A percentile compares a stretch with the other conserved stretches of the same genome.
These are phyloP conservation scores for Perca flavescens DNA, from an alignment of 2,113 vertebrate species.

Conservation along the genomic window DNA sequence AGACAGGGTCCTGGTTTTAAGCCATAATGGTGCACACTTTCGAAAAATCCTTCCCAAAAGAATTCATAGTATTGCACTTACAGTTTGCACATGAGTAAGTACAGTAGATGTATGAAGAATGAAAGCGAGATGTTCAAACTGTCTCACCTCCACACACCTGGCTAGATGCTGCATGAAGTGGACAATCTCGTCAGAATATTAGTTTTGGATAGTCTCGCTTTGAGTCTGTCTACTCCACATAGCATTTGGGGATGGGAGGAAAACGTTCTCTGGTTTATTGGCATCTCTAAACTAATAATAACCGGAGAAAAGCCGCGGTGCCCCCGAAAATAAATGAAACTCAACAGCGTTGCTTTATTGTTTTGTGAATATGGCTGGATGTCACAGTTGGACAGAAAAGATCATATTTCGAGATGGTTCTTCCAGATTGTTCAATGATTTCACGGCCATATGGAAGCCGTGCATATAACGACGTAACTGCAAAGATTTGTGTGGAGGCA, in stretches of 20 bases:
- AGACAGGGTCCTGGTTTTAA: not conserved
- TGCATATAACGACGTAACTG: conserved; percentile 2
- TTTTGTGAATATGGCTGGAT: not conserved
- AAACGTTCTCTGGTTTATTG: no score
- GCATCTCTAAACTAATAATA: no score
- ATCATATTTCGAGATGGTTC: conserved; percentile 42
- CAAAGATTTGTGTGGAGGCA: conserved; percentile 25
- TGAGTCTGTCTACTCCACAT: no score
- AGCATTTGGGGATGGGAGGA: no score
- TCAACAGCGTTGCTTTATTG: not conserved
- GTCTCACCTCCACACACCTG: not conserved
- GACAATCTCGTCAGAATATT: not conserved
- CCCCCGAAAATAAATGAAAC: conserved; percentile 1
- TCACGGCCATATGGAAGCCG: conserved; percentile 39
- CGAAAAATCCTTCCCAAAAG: not conserved
- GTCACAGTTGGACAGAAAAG: conserved; percentile 24
- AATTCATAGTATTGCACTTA: not conserved
- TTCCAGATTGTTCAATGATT: conserved; percentile 33
- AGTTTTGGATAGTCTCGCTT: not conserved
- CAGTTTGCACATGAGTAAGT: no score
- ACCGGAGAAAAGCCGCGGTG: no score
- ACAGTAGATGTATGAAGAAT: no score
- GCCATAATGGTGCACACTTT: not conserved
- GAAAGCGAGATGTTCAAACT: not conserved
- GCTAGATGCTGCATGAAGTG: not conserved